Base-by-base conservation (phyloP, 1,140 invertebrate genomes). In the Cyclargus thomasi region DNA sequence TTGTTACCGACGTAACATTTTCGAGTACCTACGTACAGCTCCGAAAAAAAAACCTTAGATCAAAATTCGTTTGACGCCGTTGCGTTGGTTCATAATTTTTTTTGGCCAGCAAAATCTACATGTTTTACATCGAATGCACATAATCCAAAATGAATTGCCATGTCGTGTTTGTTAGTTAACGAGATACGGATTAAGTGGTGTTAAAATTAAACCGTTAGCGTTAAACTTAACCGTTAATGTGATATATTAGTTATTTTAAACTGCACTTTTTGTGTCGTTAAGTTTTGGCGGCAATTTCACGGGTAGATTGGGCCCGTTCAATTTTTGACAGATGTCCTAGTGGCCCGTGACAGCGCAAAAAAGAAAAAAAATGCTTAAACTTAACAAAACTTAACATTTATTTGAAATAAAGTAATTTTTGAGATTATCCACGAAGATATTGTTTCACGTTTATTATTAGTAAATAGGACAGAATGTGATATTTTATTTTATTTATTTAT, bases 171-270 rank as follows among this genome's bases (percentile, higher is more conserved):
- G 55, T 59, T 59, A 59, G 18, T 59, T 59, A 59, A 21, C 17
- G 17, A 59, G 55, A 20, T 21, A 20, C 14, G 55, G 55, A 20
- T 59, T 59, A 59, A 59, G 17, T 59, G 55, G 10, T 59, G 17
- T 55, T 55, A 55, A 47, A 59, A 59, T 18, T 59, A 47, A 59
- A 59, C 55, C 55, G 55, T 59, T 59, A 59, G 18, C 18, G 39
- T 55, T 55, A 55, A 29, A 59, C 18, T 18, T 59, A 20, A 59
- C 55, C 55, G 55, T 59, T 59, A 59, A 59, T 55, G 39, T 47
- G 53, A 55, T 59, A 59, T 59, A 59, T 59, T 59, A 59, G 55
- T 59, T 59, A 20, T 59, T 59, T 59, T 21, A 20, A 20, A 17
- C 39, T 47, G 39, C 39, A 14, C 14, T 47, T 47, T 47, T 47